phyloP scores from a whole-genome alignment of 2,888 invertebrate species.

The Tanaodytes sp. region DNA sequence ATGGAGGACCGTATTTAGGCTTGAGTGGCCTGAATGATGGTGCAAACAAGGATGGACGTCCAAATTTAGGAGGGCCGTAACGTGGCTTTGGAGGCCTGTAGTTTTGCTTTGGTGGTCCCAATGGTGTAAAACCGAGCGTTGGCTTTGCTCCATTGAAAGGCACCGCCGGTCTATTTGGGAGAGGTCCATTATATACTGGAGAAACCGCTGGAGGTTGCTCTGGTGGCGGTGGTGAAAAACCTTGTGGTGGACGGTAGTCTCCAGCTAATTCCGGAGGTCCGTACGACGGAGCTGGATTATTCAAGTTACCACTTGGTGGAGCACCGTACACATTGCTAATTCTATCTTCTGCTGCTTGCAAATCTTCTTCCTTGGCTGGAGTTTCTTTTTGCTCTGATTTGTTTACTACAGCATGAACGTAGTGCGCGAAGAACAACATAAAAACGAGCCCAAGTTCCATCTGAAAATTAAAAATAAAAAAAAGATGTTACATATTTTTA shows the following conservation, averaged over 20 bases:
- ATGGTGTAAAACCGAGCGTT: slow-evolving; percentile 50
- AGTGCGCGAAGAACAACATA: slow-evolving; percentile 61
- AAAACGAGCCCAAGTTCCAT: slow-evolving; percentile 60
- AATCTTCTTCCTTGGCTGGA: slow-evolving; percentile 58
- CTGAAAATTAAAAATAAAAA: slow-evolving; percentile 60
- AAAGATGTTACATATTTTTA: neutral
- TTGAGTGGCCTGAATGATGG: slow-evolving; percentile 60
- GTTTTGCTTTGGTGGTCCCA: slow-evolving; percentile 60
- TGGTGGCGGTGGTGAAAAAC: slow-evolving; percentile 76
- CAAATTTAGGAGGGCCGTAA: slow-evolving; percentile 74
- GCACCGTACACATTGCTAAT: slow-evolving; percentile 70
- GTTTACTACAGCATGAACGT: slow-evolving; percentile 65
- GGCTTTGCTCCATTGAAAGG: slow-evolving; percentile 74
- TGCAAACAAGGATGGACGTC: slow-evolving; percentile 60
- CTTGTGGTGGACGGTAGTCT: slow-evolving; percentile 68
- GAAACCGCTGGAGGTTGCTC: slow-evolving; percentile 62
- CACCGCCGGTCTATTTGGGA: slow-evolving; percentile 67
- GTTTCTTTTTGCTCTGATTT: slow-evolving; percentile 57
- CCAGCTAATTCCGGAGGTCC: slow-evolving; percentile 72
- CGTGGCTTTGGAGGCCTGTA: slow-evolving; percentile 63
- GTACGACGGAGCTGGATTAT: slow-evolving; percentile 71
- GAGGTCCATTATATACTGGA: slow-evolving; percentile 63
- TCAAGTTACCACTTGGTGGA: slow-evolving; percentile 56
- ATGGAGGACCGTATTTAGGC: slow-evolving; percentile 62
- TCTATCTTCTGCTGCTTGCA: slow-evolving; percentile 64